Percentiles rank a stretch among this genome's conserved stretches.
phyloP scores from a whole-genome alignment of 2,888 invertebrate species.

The Drosophila demipolita region DNA sequence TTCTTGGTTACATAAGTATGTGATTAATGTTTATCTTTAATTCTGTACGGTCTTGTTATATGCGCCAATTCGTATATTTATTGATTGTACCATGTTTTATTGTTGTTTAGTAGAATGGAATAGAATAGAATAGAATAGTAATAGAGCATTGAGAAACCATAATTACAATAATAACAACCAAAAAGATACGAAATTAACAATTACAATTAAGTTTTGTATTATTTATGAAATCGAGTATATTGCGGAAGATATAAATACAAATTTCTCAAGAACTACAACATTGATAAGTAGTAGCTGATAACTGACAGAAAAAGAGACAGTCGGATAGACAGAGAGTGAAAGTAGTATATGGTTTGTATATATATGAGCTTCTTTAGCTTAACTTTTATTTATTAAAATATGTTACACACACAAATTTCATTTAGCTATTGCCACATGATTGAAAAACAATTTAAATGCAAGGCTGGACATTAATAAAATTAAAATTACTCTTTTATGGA shows the following conservation, averaged over 20 bases:
- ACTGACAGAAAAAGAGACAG: conserved; percentile 48
- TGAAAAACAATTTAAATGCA: conserved; percentile 31
- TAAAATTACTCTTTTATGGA: neutral
- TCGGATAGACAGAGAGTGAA: conserved; percentile 37
- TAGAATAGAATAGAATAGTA: conserved; percentile 22
- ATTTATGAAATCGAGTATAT: conserved; percentile 41
- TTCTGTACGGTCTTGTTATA: conserved; percentile 45
- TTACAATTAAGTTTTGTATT: conserved; percentile 28
- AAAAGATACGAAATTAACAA: conserved; percentile 29
- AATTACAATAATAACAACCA: conserved; percentile 16
- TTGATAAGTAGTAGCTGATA: conserved; percentile 55
- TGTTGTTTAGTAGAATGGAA: conserved; percentile 32
- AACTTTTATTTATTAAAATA: conserved; percentile 22
- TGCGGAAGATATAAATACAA: conserved; percentile 53
- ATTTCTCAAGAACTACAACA: conserved; percentile 74
- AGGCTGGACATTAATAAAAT: conserved; percentile 21
- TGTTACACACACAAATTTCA: conserved; percentile 51
- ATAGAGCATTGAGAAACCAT: conserved; percentile 31
- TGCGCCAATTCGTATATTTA: conserved; percentile 60
- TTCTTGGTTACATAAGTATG: conserved; percentile 9
- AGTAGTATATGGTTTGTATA: conserved; percentile 44
- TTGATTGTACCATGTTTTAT: conserved; percentile 55
- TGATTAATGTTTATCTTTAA: conserved; percentile 43
- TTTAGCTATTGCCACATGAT: conserved; percentile 22
- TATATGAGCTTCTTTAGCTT: conserved; percentile 49